Conservation (phyloP, 2,797 vertebrate species). For the Naso thynnoides region DNA sequence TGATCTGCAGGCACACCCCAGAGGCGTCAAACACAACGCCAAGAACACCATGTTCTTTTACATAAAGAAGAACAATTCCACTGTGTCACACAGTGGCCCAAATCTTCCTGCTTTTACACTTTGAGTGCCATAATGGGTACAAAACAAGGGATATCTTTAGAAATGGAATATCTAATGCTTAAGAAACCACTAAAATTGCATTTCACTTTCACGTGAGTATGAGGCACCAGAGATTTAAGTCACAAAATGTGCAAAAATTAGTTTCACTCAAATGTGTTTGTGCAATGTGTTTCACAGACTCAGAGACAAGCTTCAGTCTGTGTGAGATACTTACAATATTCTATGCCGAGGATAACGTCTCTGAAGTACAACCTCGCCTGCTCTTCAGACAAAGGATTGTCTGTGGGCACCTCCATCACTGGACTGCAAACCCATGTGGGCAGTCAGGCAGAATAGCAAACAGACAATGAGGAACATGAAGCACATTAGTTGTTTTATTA, state of each 20-base stretch:
- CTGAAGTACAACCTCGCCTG: slow-evolving; percentile 93
- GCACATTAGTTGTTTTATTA: slow-evolving; percentile 12
- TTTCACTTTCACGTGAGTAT: background rate
- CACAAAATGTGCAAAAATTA: background rate
- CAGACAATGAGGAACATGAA: slow-evolving; percentile 13
- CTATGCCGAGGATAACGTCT: slow-evolving; percentile 95
- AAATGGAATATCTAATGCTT: background rate
- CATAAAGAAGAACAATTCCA: background rate
- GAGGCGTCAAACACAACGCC: slow-evolving; percentile 8
- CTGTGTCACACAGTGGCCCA: background rate
- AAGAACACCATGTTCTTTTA: slow-evolving; percentile 33
- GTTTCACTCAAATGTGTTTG: background rate
- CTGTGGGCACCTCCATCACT: slow-evolving; percentile 96
- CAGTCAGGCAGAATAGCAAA: background rate
- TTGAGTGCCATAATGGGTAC: background rate
- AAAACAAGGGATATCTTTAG: background rate
- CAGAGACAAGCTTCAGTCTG: background rate
- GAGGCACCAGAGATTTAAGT: background rate
- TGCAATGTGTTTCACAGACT: background rate
- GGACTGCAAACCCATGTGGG: slow-evolving; percentile 81
- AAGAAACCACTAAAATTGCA: background rate
- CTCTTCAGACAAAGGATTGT: slow-evolving; percentile 90
- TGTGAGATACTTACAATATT: slow-evolving; percentile 91
- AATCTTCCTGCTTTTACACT: background rate
- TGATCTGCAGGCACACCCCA: slow-evolving; percentile 30